Evolutionary conservation across 1,140 invertebrate species (phyloP).

Genomic region (Caenorhabditis brenneri): DNA sequence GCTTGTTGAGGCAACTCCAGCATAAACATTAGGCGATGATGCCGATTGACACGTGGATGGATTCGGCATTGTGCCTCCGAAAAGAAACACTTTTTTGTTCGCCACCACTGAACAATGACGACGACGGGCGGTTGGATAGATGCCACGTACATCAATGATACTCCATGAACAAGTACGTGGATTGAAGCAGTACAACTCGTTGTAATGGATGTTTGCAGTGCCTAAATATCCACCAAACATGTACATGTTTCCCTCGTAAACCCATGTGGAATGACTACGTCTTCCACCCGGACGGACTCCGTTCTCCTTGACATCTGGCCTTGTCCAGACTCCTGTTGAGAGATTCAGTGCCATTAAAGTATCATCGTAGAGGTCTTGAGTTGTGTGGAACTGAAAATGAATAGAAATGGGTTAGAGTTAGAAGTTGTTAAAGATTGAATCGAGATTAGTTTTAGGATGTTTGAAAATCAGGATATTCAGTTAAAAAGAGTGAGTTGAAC

Average conservation of each 20-base stretch:
- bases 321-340: constrained; percentile 77
- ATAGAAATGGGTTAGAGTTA: background rate
- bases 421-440: background rate
- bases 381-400: constrained; percentile 74
- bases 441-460: background rate
- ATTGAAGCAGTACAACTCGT: constrained; percentile 81
- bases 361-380: constrained; percentile 80
- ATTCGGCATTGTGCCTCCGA: constrained; percentile 80
- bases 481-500: no score
- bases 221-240: constrained; percentile 88
- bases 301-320: constrained; percentile 72
- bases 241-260: constrained; percentile 80
- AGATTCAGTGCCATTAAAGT: constrained; percentile 81
- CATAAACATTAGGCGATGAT: background rate
- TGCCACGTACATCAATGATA: constrained; percentile 55
- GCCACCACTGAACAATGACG: constrained; percentile 81
- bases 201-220: constrained; percentile 79
- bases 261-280: constrained; percentile 86
- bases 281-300: constrained; percentile 77
- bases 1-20: background rate
- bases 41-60: background rate
- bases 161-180: constrained; percentile 63
- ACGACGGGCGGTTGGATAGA: constrained; percentile 75
- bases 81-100: constrained; percentile 79
- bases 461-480: background rate